phyloP scores from a whole-genome alignment of 1,140 invertebrate species.

The Cephus cinctus region DNA sequence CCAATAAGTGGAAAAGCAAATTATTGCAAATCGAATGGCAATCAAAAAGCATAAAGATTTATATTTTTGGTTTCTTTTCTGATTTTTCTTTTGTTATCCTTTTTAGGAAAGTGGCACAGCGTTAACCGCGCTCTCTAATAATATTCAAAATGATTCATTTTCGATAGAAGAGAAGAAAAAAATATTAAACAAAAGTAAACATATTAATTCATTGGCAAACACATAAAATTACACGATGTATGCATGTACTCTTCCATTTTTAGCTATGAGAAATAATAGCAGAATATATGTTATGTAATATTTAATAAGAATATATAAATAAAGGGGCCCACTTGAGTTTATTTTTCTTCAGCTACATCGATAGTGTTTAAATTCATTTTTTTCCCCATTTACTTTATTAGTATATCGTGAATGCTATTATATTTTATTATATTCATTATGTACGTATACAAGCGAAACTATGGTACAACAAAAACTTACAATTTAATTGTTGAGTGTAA shows the following conservation, averaged over 20 bases:
- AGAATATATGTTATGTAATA: slow-evolving; percentile 52
- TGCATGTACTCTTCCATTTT: slow-evolving; percentile 22
- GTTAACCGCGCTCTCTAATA: too few species aligned
- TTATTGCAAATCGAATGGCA: too few species aligned
- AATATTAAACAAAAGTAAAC: neutral
- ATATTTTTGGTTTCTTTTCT: too few species aligned
- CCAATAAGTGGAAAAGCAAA: too few species aligned
- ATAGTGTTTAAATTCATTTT: slow-evolving; percentile 36
- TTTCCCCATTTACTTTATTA: slow-evolving; percentile 30
- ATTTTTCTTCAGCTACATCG: slow-evolving; percentile 42
- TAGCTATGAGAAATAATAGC: slow-evolving; percentile 51
- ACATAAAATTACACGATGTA: slow-evolving; percentile 12
- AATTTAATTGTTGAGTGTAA: too few species aligned
- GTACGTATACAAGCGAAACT: slow-evolving; percentile 10
- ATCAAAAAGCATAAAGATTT: too few species aligned
- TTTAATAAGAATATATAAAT: slow-evolving; percentile 53
- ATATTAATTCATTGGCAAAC: neutral
- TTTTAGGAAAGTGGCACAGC: too few species aligned
- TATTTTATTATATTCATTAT: slow-evolving; percentile 33
- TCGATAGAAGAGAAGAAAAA: too few species aligned
- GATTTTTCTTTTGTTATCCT: too few species aligned
- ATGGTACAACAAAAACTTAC: too few species aligned
- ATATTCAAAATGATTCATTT: too few species aligned
- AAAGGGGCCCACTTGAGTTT: slow-evolving; percentile 37
- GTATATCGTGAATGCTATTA: slow-evolving; percentile 33